Base-by-base conservation (phyloP, 2,888 invertebrate species). In the Strigamia maritima region DNA sequence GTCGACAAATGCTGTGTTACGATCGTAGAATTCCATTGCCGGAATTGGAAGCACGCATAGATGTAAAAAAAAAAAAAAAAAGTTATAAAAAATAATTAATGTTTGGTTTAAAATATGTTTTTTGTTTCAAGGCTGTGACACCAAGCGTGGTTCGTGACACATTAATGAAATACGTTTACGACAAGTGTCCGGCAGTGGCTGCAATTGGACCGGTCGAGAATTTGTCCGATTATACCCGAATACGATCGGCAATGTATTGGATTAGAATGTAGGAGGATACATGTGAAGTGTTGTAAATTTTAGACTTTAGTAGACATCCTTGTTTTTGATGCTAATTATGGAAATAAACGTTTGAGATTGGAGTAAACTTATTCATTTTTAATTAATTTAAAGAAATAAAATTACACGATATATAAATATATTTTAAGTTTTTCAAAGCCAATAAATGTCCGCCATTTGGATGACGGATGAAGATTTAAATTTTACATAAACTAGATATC, bases 1-100 rank as follows among this genome's bases (percentile, higher is more conserved):
- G 99, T 40, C 92, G 98, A 82, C 99, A 99, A 88, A 93, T 98
- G 90, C 89, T 99, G 81, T 98, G 97, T 88, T 99, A 99, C 85
- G 95, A 95, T 82, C 90, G 99, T 78, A 91, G 99, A 83, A 93
- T 99, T 84, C 98, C 98, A 0, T 89, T 97, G 80, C 93, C 95
- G 83, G 99, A 99, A 87, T 88, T 99, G 82, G 96, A 97, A 85
- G 93, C 93, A 81, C 91, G 98, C 83, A 97, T 99, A 86, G 92
- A 97, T 83, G 90, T 91, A 85, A 86, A 22, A 14, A n/a, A n/a
- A n/a, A n/a, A n/a, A n/a, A n/a, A n/a, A n/a, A n/a, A n/a, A n/a
- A n/a, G n/a, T n/a, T n/a, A n/a, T n/a, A n/a, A n/a, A n/a, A n/a
- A n/a, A n/a, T n/a, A n/a, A n/a, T n/a, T n/a, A n/a, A n/a, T n/a